phyloP scores from a whole-genome alignment of 2,797 vertebrate genomes.

The Channallabes apus region DNA sequence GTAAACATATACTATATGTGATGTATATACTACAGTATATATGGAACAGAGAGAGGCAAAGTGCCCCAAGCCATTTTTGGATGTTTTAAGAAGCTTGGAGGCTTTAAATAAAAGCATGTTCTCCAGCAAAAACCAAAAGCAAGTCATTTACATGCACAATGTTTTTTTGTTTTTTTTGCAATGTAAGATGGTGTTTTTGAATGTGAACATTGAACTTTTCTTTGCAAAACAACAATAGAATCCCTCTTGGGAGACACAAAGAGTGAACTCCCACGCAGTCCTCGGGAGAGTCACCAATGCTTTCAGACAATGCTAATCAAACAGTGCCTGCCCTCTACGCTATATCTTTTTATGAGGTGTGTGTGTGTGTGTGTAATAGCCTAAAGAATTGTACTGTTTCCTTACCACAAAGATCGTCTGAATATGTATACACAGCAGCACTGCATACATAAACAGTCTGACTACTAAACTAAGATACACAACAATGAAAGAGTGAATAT shows the following conservation, averaged over 20 bases:
- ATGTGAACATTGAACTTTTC: constrained; percentile 73
- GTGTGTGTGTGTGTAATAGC: constrained; percentile 16
- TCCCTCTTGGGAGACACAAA: constrained; percentile 69
- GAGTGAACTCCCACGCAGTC: constrained; percentile 71
- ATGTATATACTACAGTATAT: constrained; percentile 47
- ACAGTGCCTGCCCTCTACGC: constrained; percentile 54
- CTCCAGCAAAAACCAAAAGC: constrained; percentile 70
- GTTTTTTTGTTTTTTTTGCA: constrained; percentile 53
- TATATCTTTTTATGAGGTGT: constrained; percentile 38
- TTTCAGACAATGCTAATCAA: constrained; percentile 61
- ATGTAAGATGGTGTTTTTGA: constrained; percentile 69
- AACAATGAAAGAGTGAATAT: constrained; percentile 21
- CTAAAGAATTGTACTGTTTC: constrained; percentile 35
- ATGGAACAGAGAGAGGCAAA: constrained; percentile 59
- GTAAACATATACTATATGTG: constrained; percentile 35
- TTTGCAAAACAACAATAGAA: constrained; percentile 71
- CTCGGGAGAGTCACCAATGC: constrained; percentile 60
- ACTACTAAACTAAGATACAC: constrained; percentile 30
- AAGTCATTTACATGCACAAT: constrained; percentile 70
- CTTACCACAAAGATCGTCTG: constrained; percentile 31
- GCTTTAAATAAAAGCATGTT: constrained; percentile 68
- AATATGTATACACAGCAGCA: constrained; percentile 34
- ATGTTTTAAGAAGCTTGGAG: constrained; percentile 66
- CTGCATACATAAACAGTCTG: constrained; percentile 20
- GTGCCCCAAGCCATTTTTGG: constrained; percentile 67